Conservation (phyloP, 1,140 invertebrate species). For the Anastrepha obliqua region DNA sequence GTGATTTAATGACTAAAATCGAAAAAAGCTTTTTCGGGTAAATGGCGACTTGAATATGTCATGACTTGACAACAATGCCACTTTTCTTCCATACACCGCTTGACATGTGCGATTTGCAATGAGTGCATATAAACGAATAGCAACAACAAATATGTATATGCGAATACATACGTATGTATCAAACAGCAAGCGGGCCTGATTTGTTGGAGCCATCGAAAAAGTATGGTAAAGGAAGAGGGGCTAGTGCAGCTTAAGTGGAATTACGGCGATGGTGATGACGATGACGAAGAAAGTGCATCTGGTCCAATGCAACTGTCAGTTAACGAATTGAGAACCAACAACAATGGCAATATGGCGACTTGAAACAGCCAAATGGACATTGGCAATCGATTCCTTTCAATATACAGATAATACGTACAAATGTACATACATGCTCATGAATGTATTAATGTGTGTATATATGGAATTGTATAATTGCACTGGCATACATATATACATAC, state of each 20-base stretch:
- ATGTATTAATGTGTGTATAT: too few species aligned
- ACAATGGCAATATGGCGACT: constrained; percentile 29
- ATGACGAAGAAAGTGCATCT: constrained; percentile 26
- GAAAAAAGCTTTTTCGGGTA: not conserved
- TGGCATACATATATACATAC: too few species aligned
- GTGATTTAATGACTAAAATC: not conserved
- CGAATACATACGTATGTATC: not conserved
- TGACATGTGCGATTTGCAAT: constrained; percentile 11
- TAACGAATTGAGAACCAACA: constrained; percentile 14
- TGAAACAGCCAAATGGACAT: not conserved
- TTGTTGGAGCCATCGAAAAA: not conserved
- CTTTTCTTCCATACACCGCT: not conserved
- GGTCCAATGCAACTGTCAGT: constrained; percentile 1
- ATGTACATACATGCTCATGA: too few species aligned
- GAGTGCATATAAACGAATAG: not conserved
- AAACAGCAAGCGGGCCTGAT: not conserved
- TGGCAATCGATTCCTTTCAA: not conserved
- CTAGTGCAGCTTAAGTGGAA: not conserved
- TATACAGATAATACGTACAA: not conserved
- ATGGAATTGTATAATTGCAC: not conserved
- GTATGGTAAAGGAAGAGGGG: not conserved
- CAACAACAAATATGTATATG: not conserved
- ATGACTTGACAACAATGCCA: constrained; percentile 36
- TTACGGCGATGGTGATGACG: not conserved
- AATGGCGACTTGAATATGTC: constrained; percentile 35